Evolutionary conservation across 2,888 invertebrate species (phyloP).

Genomic region (Leptopterna dolabrata): DNA sequence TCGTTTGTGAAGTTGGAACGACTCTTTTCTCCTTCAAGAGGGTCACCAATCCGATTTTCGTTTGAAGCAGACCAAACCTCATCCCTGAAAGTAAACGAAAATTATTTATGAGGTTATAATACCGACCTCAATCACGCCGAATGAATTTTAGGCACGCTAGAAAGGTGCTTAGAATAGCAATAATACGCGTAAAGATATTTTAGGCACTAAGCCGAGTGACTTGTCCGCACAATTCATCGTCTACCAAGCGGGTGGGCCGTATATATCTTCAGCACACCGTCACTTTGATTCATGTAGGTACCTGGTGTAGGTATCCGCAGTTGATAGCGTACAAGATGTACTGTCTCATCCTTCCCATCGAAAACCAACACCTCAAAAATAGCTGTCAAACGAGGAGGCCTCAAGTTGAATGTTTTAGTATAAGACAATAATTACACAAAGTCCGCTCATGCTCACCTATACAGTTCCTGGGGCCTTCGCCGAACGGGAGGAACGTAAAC

Average conservation of each 20-base stretch:
- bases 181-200: not conserved
- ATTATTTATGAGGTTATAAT: not conserved
- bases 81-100: conserved; percentile 53
- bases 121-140: not conserved
- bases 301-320: too few species aligned
- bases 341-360: too few species aligned
- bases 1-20: conserved; percentile 1
- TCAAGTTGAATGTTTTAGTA: too few species aligned
- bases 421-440: not conserved
- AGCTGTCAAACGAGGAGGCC: too few species aligned
- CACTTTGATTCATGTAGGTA: too few species aligned
- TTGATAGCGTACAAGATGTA: too few species aligned
- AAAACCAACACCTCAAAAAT: too few species aligned
- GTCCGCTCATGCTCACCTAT: conserved; percentile 67
- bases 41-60: conserved; percentile 57
- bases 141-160: not conserved
- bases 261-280: too few species aligned
- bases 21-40: conserved; percentile 49
- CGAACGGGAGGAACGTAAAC: conserved; percentile 72
- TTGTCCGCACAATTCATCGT: not conserved
- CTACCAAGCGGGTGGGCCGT: not conserved
- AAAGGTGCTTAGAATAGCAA: not conserved
- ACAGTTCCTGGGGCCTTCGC: conserved; percentile 72
- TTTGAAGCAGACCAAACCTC: conserved; percentile 58
- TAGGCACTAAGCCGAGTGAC: not conserved